Evolutionary conservation across 2,797 vertebrate species (phyloP).

Genomic region (Gymnodraco acuticeps): DNA sequence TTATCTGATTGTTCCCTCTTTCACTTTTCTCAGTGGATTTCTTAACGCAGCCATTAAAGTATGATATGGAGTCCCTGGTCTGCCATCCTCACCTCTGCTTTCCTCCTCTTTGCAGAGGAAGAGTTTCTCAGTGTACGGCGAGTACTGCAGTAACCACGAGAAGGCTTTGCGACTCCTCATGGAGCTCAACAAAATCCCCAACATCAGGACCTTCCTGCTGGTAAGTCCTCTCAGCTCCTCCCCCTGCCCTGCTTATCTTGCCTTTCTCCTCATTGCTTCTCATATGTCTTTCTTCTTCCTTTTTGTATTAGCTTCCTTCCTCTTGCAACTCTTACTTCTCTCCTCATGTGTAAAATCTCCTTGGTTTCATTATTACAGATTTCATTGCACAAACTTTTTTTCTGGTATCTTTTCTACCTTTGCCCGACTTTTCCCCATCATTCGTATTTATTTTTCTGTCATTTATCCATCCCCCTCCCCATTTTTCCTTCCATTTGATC

Average conservation of each 20-base stretch:
- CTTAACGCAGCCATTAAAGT: constrained; percentile 2
- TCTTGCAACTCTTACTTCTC: constrained; percentile 9
- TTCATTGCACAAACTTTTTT: constrained; percentile 12
- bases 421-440: constrained; percentile 52
- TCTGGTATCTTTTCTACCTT: constrained; percentile 16
- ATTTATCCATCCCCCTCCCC: constrained; percentile 15
- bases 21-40: constrained; percentile 7
- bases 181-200: constrained; percentile 96
- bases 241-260: background rate
- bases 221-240: constrained; percentile 80
- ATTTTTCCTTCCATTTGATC: constrained; percentile 51
- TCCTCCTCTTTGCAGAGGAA: constrained; percentile 87
- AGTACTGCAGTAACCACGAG: constrained; percentile 99
- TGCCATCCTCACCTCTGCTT: constrained; percentile 36
- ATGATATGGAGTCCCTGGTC: background rate
- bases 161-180: constrained; percentile 96
- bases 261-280: background rate
- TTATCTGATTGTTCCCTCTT: constrained; percentile 6
- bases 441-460: constrained; percentile 37
- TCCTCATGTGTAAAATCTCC: background rate
- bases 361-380: constrained; percentile 8
- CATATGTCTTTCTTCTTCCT: constrained; percentile 11
- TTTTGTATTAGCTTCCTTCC: constrained; percentile 30
- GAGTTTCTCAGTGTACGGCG: constrained; percentile 95
- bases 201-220: constrained; percentile 94